phyloP scores from a whole-genome alignment of 1,140 invertebrate species.

The Notospermus geniculatus region DNA sequence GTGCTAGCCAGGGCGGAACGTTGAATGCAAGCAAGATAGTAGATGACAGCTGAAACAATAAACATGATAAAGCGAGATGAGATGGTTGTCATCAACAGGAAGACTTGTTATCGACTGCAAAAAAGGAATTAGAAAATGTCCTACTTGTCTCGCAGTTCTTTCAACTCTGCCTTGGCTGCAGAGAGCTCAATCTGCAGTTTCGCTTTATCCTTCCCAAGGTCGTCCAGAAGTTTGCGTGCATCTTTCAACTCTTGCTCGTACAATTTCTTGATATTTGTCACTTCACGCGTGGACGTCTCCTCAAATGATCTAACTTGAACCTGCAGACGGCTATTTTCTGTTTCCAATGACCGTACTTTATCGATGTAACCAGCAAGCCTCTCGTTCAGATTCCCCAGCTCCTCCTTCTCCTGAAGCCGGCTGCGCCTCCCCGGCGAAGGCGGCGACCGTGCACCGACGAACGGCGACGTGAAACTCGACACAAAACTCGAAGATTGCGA shows the following conservation, averaged over 20 bases:
- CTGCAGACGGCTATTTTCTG: slow-evolving; percentile 82
- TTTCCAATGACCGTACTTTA: slow-evolving; percentile 80
- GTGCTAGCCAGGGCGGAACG: no score
- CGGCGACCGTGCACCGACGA: slow-evolving; percentile 65
- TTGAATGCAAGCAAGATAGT: no score
- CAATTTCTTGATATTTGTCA: slow-evolving; percentile 83
- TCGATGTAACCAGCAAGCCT: slow-evolving; percentile 95
- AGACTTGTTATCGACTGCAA: no score
- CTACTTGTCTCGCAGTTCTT: slow-evolving; percentile 80
- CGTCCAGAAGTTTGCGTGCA: slow-evolving; percentile 82
- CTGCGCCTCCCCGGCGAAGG: slow-evolving; percentile 87
- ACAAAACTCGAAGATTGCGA: no score
- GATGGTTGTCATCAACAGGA: no score
- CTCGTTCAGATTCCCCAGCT: slow-evolving; percentile 91
- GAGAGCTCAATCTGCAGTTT: slow-evolving; percentile 86
- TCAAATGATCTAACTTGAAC: slow-evolving; percentile 55
- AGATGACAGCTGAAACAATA: no score
- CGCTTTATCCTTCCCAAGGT: slow-evolving; percentile 84
- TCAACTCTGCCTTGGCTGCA: slow-evolving; percentile 78
- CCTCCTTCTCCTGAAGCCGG: slow-evolving; percentile 88
- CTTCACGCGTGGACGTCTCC: slow-evolving; percentile 72
- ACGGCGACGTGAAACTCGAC: slow-evolving; percentile 20
- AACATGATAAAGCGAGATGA: no score
- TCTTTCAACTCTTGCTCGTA: slow-evolving; percentile 89
- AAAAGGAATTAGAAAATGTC: slow-evolving; percentile 38